These are phyloP conservation scores for Picus viridis DNA, from an alignment of 2,797 vertebrate genomes.

Conservation along the genomic window DNA sequence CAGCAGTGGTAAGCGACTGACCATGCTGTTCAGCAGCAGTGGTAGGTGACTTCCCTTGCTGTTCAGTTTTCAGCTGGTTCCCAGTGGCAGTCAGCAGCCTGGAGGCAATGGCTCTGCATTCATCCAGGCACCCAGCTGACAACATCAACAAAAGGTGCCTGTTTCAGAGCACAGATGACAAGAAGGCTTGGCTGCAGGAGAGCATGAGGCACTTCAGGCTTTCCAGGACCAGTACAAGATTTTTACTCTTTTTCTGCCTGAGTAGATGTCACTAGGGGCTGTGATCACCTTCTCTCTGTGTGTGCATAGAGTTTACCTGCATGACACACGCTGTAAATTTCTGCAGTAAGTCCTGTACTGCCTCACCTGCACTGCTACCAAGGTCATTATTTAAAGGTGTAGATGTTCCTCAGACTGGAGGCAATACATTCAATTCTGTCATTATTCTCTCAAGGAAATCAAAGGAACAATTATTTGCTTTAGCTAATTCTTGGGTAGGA, in stretches of 20 bases:
- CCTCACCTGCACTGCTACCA: neutral
- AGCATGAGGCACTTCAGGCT: neutral
- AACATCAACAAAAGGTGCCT: neutral
- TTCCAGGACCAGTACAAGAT: neutral
- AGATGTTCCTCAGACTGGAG: rapidly evolving
- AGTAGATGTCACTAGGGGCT: neutral
- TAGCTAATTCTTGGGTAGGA: neutral
- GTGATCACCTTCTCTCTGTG: neutral
- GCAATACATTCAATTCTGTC: neutral
- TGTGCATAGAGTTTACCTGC: neutral
- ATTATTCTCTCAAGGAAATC: neutral
- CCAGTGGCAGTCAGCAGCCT: neutral
- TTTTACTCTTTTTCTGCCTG: neutral
- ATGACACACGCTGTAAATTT: neutral
- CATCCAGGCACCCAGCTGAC: neutral
- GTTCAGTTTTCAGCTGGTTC: neutral
- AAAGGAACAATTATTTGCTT: neutral
- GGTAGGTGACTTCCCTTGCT: rapidly evolving
- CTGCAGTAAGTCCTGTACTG: neutral
- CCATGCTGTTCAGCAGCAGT: neutral
- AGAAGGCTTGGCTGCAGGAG: neutral
- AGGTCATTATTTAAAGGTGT: neutral
- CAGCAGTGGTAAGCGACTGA: too few relatives aligned
- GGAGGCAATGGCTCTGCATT: rapidly evolving
- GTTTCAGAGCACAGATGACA: neutral